These are phyloP conservation scores for Clytia hemisphaerica DNA, from an alignment of 30 jellyfish, hydroid and myxozoan species.

Conservation along the genomic window DNA sequence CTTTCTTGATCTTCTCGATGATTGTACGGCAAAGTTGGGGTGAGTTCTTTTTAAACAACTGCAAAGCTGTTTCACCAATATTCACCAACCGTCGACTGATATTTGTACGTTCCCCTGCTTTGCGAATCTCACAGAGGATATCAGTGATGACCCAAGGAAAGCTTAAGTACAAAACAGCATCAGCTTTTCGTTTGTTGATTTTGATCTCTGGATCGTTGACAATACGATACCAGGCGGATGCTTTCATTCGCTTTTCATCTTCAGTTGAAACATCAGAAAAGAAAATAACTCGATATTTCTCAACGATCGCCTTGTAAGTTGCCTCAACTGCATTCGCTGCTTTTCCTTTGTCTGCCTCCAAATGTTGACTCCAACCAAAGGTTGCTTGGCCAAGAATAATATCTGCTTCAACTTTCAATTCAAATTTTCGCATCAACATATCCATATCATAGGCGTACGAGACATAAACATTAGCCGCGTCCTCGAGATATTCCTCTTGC, in stretches of 20 bases:
- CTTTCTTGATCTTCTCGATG: constrained; percentile 22
- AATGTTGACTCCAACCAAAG: constrained; percentile 44
- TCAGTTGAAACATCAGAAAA: constrained; percentile 28
- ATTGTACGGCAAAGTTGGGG: constrained; percentile 25
- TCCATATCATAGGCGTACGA: constrained; percentile 29
- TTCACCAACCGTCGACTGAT: constrained; percentile 21
- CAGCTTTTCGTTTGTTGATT: background rate
- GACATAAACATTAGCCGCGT: constrained; percentile 35
- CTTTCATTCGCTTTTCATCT: constrained; percentile 35
- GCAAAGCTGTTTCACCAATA: constrained; percentile 44
- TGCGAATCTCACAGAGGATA: constrained; percentile 40
- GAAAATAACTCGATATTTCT: constrained; percentile 49
- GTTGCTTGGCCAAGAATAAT: constrained; percentile 61
- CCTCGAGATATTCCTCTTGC: constrained; percentile 26
- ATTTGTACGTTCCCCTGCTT: constrained; percentile 1
- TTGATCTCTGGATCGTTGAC: constrained; percentile 35
- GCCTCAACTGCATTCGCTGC: constrained; percentile 40
- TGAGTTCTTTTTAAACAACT: constrained; percentile 16
- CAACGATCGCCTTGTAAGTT: constrained; percentile 32
- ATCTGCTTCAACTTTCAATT: constrained; percentile 60
- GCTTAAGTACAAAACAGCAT: constrained; percentile 11
- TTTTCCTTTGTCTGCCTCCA: constrained; percentile 58
- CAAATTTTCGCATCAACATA: constrained; percentile 36
- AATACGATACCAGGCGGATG: constrained; percentile 73
- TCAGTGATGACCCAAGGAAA: constrained; percentile 69